Evolutionary conservation across 2,888 invertebrate species (phyloP), one percentile per base, ranked within the genome.

Genomic region (Hoplodrina blanda): DNA sequence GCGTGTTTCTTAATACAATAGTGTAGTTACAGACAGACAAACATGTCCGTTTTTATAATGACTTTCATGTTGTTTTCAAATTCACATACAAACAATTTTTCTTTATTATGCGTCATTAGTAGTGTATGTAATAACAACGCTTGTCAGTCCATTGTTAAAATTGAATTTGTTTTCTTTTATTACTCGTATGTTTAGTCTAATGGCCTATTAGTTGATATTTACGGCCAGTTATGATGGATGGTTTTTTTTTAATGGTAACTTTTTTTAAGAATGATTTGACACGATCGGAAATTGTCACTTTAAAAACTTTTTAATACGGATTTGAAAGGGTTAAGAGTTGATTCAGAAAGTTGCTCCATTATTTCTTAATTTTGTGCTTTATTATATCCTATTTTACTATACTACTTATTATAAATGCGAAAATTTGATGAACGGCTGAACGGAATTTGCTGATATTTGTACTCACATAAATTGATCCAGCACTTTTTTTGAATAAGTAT

Each of bases 141-240:
- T 83, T 69, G 79, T 75, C 81, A 66, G 50, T 64, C 71, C 69
- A 69, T 78, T 78, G 76, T 83, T 81, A 73, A 67, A 79, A 73
- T 77, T 81, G 56, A 78, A 80, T 78, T 80, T 80, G 50, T 70
- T 76, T 61, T 73, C 30, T 67, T 76, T 65, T 78, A 54, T 78
- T 74, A 41, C 46, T 72, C 49, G 62, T 68, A 66, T 72, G 72
- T 60, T 61, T 64, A 30, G 37, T 20, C 7, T 81, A 73, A 71
- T 66, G 56, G 64, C 0, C 33, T 64, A 59, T 81, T 81, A 62
- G 50, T 68, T 69, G 19, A 50, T 30, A 15, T 77, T 65, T 60
- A 37, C 61, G 15, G 44, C 15, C 20, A 62, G 62, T 55, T 66
- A 54, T n/a, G 7, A 49, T 46, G 8, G 30, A 49, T 7, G 2